Evolutionary conservation across 2,797 vertebrate genomes (phyloP).

Genomic region (Amazona finschi): DNA sequence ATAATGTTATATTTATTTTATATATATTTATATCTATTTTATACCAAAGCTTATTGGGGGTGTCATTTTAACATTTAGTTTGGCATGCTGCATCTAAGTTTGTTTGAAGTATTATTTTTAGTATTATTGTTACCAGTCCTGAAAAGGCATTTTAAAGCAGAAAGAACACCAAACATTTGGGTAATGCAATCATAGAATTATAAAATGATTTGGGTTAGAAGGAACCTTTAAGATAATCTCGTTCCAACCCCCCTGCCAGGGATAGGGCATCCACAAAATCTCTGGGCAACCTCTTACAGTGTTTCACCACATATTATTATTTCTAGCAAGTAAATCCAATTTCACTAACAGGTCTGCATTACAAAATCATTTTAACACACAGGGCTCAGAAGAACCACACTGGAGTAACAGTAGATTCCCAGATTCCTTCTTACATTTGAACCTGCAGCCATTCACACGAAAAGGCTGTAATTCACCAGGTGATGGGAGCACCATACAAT

Average conservation of each 20-base stretch:
- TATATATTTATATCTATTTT: neutral
- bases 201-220: neutral
- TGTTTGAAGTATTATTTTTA: neutral
- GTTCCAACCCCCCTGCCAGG: neutral
- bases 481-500: neutral
- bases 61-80: neutral
- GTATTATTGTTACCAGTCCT: neutral
- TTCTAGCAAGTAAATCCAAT: neutral
- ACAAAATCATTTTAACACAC: neutral
- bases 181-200: neutral
- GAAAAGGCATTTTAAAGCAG: neutral
- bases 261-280: neutral
- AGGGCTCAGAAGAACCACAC: neutral
- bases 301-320: neutral
- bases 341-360: neutral
- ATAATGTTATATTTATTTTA: neutral
- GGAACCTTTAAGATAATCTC: neutral
- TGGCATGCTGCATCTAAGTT: neutral
- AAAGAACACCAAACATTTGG: neutral
- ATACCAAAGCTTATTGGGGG: neutral
- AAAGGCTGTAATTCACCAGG: neutral
- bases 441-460: neutral
- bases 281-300: neutral
- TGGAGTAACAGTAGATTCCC: neutral
- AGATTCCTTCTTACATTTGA: neutral